A percentile compares a stretch with the other conserved stretches of the same genome.
Conservation (phyloP, 2,888 invertebrate genomes). For the Eupelmus urozonus region DNA sequence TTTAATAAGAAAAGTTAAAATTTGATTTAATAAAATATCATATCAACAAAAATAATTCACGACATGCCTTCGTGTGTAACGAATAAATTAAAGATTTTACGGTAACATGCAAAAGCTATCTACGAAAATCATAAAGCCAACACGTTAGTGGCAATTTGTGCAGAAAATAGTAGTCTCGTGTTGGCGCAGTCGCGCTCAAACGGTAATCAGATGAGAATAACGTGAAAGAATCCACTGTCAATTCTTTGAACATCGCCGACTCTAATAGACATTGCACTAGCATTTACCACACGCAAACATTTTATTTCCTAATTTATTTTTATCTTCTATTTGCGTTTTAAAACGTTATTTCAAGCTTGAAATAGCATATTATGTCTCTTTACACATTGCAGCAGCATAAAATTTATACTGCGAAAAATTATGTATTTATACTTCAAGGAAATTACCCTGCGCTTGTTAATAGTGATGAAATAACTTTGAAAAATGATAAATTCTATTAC, state of each 20-base stretch:
- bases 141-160: conserved; percentile 16
- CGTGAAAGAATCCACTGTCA: conserved; percentile 35
- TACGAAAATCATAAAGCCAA: not conserved
- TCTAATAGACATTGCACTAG: conserved; percentile 16
- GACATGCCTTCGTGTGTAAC: not conserved
- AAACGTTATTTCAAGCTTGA: not conserved
- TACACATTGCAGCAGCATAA: no score
- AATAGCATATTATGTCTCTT: not conserved
- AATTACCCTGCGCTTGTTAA: no score
- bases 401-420: no score
- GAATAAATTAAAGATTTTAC: not conserved
- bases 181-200: not conserved
- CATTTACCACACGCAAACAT: conserved; percentile 42
- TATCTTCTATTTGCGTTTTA: conserved; percentile 12
- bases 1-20: not conserved
- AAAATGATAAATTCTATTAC: no score
- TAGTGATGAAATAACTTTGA: no score
- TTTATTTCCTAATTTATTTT: conserved; percentile 20
- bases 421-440: no score
- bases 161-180: conserved; percentile 20
- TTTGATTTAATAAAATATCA: conserved; percentile 5
- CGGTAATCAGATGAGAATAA: conserved; percentile 31
- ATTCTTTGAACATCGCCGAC: conserved; percentile 18
- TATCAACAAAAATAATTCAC: not conserved
- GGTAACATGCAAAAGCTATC: not conserved